phyloP scores from a whole-genome alignment of 1,140 invertebrate species.

The Drosophila murphyi region DNA sequence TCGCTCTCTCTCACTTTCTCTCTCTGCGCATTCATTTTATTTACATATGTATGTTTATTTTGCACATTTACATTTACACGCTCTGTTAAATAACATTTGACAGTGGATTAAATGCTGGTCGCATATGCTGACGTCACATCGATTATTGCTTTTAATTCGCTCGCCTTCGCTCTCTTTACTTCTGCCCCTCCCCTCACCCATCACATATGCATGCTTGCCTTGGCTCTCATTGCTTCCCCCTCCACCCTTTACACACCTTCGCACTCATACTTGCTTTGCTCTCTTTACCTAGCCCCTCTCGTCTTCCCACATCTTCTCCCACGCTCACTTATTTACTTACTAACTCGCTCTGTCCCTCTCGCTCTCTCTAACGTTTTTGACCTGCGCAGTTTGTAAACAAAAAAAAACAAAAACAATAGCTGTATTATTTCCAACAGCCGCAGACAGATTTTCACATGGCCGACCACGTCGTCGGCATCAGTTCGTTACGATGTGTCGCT shows the following conservation, averaged over 20 bases:
- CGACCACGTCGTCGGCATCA: slow-evolving; percentile 24
- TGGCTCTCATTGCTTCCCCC: too few relatives aligned
- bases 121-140: too few relatives aligned
- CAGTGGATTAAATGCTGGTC: too few relatives aligned
- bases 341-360: not conserved
- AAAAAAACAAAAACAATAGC: not conserved
- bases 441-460: slow-evolving; percentile 14
- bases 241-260: too few relatives aligned
- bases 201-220: too few relatives aligned
- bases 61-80: not conserved
- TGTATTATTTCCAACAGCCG: slow-evolving; percentile 6
- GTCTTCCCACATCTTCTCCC: too few relatives aligned
- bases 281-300: too few relatives aligned
- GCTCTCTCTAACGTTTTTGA: not conserved
- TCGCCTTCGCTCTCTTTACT: not conserved
- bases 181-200: not conserved
- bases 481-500: slow-evolving; percentile 54
- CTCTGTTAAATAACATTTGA: too few relatives aligned
- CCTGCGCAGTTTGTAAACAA: slow-evolving; percentile 5
- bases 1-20: not conserved
- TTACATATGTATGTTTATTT: not conserved
- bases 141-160: too few relatives aligned
- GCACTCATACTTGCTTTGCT: too few relatives aligned
- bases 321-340: not conserved
- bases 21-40: slow-evolving; percentile 18